phyloP scores from a whole-genome alignment of 2,113 vertebrate genomes.

The Blennius ocellaris region DNA sequence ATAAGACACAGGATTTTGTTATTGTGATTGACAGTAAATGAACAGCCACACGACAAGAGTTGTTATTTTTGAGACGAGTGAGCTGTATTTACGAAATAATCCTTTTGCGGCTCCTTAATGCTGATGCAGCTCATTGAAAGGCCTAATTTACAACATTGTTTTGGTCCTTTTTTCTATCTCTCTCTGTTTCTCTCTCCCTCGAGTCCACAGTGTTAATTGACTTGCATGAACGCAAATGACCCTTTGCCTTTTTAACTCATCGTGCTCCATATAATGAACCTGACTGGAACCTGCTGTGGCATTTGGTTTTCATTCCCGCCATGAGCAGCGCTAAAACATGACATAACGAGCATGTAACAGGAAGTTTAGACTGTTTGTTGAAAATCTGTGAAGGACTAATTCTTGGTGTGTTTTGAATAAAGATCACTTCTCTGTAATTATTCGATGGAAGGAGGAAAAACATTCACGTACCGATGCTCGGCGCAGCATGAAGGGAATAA shows the following conservation, averaged over 20 bases:
- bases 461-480: conserved; percentile 37
- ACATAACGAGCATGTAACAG: conserved; percentile 51
- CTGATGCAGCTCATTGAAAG: conserved; percentile 67
- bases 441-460: conserved; percentile 31
- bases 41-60: conserved; percentile 86
- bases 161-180: conserved; percentile 29
- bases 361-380: conserved; percentile 47
- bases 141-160: conserved; percentile 32
- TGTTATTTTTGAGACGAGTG: conserved; percentile 88
- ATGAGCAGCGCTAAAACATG: conserved; percentile 46
- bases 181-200: conserved; percentile 35
- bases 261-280: conserved; percentile 45
- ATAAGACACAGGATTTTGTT: conserved; percentile 84
- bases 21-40: conserved; percentile 89
- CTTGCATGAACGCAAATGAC: conserved; percentile 73
- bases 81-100: conserved; percentile 91
- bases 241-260: conserved; percentile 55
- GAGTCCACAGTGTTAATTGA: conserved; percentile 66
- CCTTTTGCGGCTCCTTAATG: conserved; percentile 86
- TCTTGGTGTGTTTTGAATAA: conserved; percentile 54
- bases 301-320: conserved; percentile 71
- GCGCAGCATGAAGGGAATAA: conserved; percentile 48
- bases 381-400: conserved; percentile 34
- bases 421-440: conserved; percentile 51
- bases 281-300: conserved; percentile 68